Conservation (phyloP, 2,888 invertebrate genomes). For the Sepioteuthis lessoniana region DNA sequence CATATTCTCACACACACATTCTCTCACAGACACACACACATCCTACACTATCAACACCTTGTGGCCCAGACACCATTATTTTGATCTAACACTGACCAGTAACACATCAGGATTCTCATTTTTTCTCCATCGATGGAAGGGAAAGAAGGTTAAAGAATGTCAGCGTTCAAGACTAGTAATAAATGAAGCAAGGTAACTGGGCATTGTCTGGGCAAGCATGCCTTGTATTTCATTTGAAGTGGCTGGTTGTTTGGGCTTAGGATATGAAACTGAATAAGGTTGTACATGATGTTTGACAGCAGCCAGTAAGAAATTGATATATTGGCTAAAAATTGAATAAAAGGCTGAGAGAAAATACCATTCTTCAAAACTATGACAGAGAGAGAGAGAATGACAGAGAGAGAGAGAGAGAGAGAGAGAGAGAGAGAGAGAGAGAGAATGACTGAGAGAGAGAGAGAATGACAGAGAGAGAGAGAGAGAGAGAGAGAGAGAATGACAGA, state of each 20-base stretch:
- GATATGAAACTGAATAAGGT: background rate
- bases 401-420: too few relatives aligned
- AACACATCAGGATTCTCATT: background rate
- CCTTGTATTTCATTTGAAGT: background rate
- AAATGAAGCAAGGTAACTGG: background rate
- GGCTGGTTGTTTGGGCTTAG: background rate
- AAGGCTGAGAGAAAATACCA: too few relatives aligned
- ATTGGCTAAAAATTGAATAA: background rate
- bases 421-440: background rate
- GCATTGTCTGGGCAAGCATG: background rate
- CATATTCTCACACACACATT: too few relatives aligned
- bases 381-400: too few relatives aligned
- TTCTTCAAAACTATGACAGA: background rate
- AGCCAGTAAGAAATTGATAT: background rate
- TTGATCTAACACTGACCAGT: background rate
- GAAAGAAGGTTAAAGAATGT: background rate
- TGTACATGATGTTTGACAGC: background rate
- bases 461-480: too few relatives aligned
- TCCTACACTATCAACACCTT: background rate
- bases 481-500: too few relatives aligned
- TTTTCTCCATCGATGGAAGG: background rate
- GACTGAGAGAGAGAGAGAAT: background rate
- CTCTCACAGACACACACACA: too few relatives aligned
- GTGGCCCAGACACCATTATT: background rate
- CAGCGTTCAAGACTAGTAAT: background rate